Percentiles rank a stretch among this genome's conserved stretches.
These are phyloP conservation scores for Pteropus rufus DNA, from an alignment of 2,797 vertebrate species.

Conservation along the genomic window DNA sequence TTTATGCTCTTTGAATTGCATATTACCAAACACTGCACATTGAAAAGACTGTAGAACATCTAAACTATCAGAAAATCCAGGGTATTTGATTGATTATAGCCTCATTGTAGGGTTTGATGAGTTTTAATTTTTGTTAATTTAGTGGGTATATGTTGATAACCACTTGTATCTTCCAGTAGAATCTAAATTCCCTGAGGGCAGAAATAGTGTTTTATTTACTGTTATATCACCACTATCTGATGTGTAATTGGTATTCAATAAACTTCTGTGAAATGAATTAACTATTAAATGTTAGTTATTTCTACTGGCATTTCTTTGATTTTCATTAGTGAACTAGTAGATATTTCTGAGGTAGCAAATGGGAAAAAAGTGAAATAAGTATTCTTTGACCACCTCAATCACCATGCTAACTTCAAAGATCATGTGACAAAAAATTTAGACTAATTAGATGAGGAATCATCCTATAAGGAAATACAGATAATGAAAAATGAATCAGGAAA, in stretches of 20 bases:
- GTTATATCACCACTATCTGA: neutral
- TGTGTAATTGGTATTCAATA: neutral
- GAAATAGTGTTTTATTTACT: neutral
- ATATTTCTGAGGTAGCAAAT: neutral
- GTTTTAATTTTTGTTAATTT: neutral
- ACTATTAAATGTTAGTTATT: neutral
- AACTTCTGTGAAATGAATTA: neutral
- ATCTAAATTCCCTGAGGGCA: neutral
- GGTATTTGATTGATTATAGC: neutral
- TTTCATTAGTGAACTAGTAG: neutral
- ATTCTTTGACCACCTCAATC: neutral
- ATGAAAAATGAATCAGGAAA: neutral
- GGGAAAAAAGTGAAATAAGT: neutral
- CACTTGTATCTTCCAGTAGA: neutral
- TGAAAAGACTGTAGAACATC: neutral
- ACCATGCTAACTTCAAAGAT: neutral
- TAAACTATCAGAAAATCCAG: neutral
- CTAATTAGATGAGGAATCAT: neutral
- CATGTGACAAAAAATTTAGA: neutral
- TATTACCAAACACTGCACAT: neutral
- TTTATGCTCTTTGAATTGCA: neutral
- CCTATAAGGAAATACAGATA: neutral
- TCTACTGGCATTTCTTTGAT: neutral
- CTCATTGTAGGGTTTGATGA: neutral
- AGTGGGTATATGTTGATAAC: neutral